Evolutionary conservation across 2,797 vertebrate species (phyloP), one percentile per base, ranked within the genome.

Genomic region (Cephalopachus bancanus): DNA sequence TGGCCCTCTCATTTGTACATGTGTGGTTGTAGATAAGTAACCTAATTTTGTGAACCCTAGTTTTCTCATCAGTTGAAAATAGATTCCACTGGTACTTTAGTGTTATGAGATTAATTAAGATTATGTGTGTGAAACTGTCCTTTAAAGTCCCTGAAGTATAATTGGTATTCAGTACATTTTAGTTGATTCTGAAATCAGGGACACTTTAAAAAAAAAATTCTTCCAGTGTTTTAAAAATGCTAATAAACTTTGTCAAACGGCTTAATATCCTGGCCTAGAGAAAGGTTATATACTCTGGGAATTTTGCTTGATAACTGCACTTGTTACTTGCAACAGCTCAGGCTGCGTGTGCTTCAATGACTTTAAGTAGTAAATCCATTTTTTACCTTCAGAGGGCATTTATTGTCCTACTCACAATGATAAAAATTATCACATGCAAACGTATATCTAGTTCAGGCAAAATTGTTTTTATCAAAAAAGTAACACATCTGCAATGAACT

Each of bases 161-260:
- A 20, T 83, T 83, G 49, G 17, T 55, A 96, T 89, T 92, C 24
- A 86, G 86, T 64, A 83, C 10, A 79, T 65, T 89, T 94, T 86
- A 85, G 19, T n/a, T 88, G 67, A 69, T 88, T 90, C 67, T 92
- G 53, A 76, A 93, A 95, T 75, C 51, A 93, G 75, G 3, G 49
- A 74, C 59, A 60, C 3, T 33, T 55, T 62, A 81, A 37, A 37
- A 37, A 37, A 37, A 37, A 37, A 37, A 37, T 37, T 83, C 74
- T 59, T 88, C 26, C 16, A 83, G 28, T 83, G 17, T 67, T 95
- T 97, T 89, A 62, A 69, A 95, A 96, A 89, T 96, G n/a, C 28
- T 87, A 62, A 91, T 91, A 86, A 67, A 94, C 57, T 95, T 96
- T 95, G 17, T 81, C n/a, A 83, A 91, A 97, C 95, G 74, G 55